Conservation (phyloP, 2,888 invertebrate species). For the Epinotia demarniana region DNA sequence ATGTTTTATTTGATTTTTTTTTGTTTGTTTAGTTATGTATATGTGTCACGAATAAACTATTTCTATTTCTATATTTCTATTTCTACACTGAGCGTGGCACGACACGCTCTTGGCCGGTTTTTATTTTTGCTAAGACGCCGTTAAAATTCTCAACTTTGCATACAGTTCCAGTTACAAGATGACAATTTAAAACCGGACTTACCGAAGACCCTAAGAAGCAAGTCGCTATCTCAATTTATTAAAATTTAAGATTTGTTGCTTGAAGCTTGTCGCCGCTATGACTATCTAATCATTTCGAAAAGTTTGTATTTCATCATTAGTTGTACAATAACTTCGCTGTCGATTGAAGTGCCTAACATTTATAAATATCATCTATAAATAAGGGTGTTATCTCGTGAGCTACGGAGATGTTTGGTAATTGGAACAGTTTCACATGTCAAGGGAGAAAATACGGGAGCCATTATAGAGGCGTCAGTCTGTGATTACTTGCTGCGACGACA, state of each 20-base stretch:
- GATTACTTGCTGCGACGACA: conserved; percentile 52
- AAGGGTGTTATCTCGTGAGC: conserved; percentile 49
- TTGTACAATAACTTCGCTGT: conserved; percentile 15
- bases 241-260: neutral
- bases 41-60: too few relatives aligned
- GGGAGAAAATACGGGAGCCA: conserved; percentile 50
- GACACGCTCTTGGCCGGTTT: too few relatives aligned
- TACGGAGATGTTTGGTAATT: conserved; percentile 52
- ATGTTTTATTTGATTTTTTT: too few relatives aligned
- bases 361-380: conserved; percentile 56
- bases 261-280: neutral
- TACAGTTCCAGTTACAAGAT: neutral
- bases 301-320: neutral
- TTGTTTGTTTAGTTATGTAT: too few relatives aligned
- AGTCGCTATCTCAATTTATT: conserved; percentile 1
- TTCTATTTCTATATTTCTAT: too few relatives aligned
- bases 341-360: conserved; percentile 44
- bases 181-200: neutral
- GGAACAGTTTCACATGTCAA: conserved; percentile 55
- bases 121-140: neutral
- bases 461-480: conserved; percentile 51
- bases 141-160: neutral
- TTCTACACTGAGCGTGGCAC: too few relatives aligned
- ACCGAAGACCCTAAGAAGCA: neutral
- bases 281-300: neutral